Conservation (phyloP, 2,888 invertebrate species). For the Drosophila prolongata region DNA sequence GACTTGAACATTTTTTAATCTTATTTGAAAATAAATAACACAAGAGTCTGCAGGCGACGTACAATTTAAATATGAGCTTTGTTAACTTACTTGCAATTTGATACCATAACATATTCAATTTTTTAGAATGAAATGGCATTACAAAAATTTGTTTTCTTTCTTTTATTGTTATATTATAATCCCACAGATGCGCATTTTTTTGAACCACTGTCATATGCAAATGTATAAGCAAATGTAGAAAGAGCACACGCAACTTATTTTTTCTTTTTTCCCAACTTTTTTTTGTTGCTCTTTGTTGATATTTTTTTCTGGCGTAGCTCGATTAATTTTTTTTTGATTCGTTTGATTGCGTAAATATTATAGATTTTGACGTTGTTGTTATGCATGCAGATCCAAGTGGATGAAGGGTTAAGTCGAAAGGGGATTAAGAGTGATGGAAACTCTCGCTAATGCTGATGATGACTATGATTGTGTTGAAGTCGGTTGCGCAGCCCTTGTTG, state of each 20-base stretch:
- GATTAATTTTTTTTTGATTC: slow-evolving; percentile 67
- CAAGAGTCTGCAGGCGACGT: no score
- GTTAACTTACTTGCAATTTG: no score
- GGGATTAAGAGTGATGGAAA: neutral
- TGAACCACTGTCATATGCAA: slow-evolving; percentile 33
- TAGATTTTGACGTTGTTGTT: slow-evolving; percentile 55
- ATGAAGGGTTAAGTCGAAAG: slow-evolving; percentile 38
- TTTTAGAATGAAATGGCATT: no score
- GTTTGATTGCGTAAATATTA: slow-evolving; percentile 62
- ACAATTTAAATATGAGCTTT: no score
- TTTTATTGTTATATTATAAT: no score
- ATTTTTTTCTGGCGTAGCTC: slow-evolving; percentile 41
- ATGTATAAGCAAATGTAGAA: slow-evolving; percentile 64
- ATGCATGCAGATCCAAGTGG: slow-evolving; percentile 44
- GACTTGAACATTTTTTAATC: no score
- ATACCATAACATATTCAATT: no score
- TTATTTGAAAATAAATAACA: no score
- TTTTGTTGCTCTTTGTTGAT: slow-evolving; percentile 23
- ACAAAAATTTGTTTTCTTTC: neutral
- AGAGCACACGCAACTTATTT: slow-evolving; percentile 44
- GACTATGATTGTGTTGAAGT: slow-evolving; percentile 37
- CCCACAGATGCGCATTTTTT: neutral
- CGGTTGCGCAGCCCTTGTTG: slow-evolving; percentile 11
- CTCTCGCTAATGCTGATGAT: slow-evolving; percentile 31
- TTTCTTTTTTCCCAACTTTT: slow-evolving; percentile 28